Conservation (phyloP, 2,888 invertebrate genomes). For the Leucoma salicis region DNA sequence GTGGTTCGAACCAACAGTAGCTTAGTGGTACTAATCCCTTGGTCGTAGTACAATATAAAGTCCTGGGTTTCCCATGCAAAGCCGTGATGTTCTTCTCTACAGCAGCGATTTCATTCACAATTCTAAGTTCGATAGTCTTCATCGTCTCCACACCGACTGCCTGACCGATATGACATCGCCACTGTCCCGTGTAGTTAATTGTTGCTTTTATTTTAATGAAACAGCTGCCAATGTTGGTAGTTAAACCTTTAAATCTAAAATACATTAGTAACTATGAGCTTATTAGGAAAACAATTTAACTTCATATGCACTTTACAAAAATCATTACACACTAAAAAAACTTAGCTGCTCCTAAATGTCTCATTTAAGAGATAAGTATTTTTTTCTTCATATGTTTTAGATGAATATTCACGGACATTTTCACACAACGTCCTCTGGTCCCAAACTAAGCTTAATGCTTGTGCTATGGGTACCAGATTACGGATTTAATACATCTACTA, state of each 20-base stretch:
- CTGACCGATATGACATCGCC: slow-evolving; percentile 75
- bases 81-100: slow-evolving; percentile 49
- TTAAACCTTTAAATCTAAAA: slow-evolving; percentile 57
- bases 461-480: too few species aligned
- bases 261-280: background rate
- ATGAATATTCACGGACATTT: too few species aligned
- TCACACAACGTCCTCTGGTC: too few species aligned
- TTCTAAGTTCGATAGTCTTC: slow-evolving; percentile 54
- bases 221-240: slow-evolving; percentile 64
- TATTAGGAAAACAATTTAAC: too few species aligned
- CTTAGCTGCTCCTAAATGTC: too few species aligned
- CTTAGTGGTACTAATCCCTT: slow-evolving; percentile 55
- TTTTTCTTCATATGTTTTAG: too few species aligned
- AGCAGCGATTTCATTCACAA: slow-evolving; percentile 63
- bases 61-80: slow-evolving; percentile 51
- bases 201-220: slow-evolving; percentile 51
- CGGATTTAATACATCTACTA: too few species aligned
- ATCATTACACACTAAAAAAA: too few species aligned
- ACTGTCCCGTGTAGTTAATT: slow-evolving; percentile 58
- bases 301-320: too few species aligned
- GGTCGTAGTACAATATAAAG: slow-evolving; percentile 65
- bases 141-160: slow-evolving; percentile 52
- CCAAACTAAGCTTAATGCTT: too few species aligned
- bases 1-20: slow-evolving; percentile 77
- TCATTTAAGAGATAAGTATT: too few species aligned